Evolutionary conservation across 2,797 vertebrate genomes (phyloP).

Genomic region (Pipistrellus kuhlii): DNA sequence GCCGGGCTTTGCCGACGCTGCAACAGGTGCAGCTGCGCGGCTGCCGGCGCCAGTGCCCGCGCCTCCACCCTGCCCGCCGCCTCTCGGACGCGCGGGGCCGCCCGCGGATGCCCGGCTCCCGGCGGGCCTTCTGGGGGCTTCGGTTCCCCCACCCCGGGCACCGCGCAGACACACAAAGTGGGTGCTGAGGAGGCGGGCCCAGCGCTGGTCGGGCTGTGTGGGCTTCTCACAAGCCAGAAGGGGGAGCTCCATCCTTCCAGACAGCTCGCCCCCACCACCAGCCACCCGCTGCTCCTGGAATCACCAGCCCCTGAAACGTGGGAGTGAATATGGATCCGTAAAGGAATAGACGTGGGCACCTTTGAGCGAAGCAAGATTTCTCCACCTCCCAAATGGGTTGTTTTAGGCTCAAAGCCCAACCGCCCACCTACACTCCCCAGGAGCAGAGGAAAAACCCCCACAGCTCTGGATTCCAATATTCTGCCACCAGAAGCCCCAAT

Average conservation of each 20-base stretch:
- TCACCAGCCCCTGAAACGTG: neutral
- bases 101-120: neutral
- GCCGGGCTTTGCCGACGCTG: neutral
- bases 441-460: neutral
- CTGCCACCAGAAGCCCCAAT: neutral
- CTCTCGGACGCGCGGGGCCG: neutral
- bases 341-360: neutral
- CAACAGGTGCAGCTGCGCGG: conserved; percentile 78
- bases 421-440: neutral
- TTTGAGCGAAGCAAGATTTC: neutral
- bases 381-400: neutral
- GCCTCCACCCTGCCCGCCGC: conserved; percentile 20
- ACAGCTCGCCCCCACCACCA: neutral
- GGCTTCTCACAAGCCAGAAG: conserved; percentile 27
- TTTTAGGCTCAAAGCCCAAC: neutral
- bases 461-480: neutral
- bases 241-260: conserved; percentile 61
- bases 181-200: neutral
- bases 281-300: neutral
- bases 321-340: neutral
- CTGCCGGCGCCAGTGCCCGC: neutral
- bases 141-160: rapidly evolving
- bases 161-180: neutral
- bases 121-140: neutral
- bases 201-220: neutral